A percentile compares a stretch with the other conserved stretches of the same genome.
phyloP scores from a whole-genome alignment of 2,888 invertebrate genomes.

The Dryocosmus kuriphilus region DNA sequence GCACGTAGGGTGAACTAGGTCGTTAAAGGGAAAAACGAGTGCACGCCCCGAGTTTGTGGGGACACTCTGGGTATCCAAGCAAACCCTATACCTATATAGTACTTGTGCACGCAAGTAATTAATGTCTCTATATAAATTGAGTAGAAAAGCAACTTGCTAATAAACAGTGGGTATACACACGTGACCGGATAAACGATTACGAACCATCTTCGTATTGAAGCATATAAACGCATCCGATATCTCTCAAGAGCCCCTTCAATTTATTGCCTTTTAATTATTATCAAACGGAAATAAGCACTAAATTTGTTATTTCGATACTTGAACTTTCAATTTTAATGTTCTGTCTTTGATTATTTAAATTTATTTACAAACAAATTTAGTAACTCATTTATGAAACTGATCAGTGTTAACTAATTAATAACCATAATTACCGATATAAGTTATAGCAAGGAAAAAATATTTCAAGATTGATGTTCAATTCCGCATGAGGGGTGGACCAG shows the following conservation, averaged over 20 bases:
- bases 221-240: constrained; percentile 23
- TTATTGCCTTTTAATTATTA: constrained; percentile 31
- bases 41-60: neutral
- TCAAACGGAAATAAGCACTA: neutral
- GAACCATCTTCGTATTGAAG: constrained; percentile 34
- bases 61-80: constrained; percentile 33
- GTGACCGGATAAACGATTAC: constrained; percentile 40
- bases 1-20: constrained; percentile 27
- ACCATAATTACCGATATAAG: too few species aligned
- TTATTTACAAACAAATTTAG: too few species aligned
- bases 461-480: neutral
- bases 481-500: too few species aligned
- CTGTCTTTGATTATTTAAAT: neutral
- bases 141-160: constrained; percentile 38
- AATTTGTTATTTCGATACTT: constrained; percentile 14
- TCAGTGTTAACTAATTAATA: too few species aligned
- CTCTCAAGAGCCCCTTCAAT: constrained; percentile 5
- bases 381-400: too few species aligned
- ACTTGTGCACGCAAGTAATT: constrained; percentile 40
- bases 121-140: constrained; percentile 41
- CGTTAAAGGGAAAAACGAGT: constrained; percentile 38
- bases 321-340: neutral
- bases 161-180: constrained; percentile 35
- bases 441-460: neutral
- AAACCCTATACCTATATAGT: constrained; percentile 12